phyloP scores from a whole-genome alignment of 2,797 vertebrate genomes.

The Melanotaenia maccullochi region DNA sequence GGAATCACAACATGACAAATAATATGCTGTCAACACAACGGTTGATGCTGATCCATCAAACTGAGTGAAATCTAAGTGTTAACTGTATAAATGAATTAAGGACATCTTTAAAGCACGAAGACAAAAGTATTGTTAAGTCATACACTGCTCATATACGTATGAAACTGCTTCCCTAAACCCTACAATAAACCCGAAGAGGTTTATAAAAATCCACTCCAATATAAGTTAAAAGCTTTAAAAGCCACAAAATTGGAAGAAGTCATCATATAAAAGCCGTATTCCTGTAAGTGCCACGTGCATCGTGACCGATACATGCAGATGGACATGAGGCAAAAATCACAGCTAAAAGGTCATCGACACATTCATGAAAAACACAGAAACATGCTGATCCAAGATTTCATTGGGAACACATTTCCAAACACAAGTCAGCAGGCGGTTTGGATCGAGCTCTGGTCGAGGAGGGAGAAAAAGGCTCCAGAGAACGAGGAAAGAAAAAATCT shows the following conservation, averaged over 20 bases:
- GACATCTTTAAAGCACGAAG: too few species aligned
- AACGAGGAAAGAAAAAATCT: slow-evolving; percentile 35
- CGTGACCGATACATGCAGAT: slow-evolving; percentile 9
- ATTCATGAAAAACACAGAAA: slow-evolving; percentile 2
- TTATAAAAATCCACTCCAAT: background rate
- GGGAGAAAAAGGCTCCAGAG: slow-evolving; percentile 43
- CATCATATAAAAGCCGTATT: background rate
- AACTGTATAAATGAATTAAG: too few species aligned
- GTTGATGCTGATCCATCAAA: too few species aligned
- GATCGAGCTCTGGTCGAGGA: slow-evolving; percentile 47
- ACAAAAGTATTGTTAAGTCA: too few species aligned
- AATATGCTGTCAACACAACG: too few species aligned
- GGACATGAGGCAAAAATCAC: slow-evolving; percentile 13
- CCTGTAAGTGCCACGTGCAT: too few species aligned
- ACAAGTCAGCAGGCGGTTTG: slow-evolving; percentile 56
- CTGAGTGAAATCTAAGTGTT: too few species aligned
- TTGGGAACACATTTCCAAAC: slow-evolving; percentile 60
- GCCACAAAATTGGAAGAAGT: background rate
- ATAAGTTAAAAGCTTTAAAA: background rate
- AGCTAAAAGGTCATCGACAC: slow-evolving; percentile 2
- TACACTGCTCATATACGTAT: too few species aligned
- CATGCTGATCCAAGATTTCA: slow-evolving; percentile 40
- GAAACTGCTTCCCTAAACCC: too few species aligned
- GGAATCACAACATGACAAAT: too few species aligned
- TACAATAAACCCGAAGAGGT: too few species aligned